Conservation (phyloP, 1,140 invertebrate species). For the Zaprionus taronus region DNA sequence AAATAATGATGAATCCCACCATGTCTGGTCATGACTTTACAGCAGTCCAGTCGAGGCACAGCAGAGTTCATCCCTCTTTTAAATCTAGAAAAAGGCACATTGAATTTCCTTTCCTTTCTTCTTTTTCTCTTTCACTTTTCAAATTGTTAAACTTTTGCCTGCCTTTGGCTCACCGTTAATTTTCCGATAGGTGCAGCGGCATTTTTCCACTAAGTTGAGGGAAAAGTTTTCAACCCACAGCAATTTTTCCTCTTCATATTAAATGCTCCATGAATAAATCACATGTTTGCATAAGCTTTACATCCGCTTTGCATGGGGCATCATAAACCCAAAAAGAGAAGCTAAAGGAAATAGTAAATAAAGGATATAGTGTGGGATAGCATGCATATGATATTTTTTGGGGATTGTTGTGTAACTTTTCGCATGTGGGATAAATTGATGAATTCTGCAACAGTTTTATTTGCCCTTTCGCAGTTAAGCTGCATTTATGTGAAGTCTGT, state of each 20-base stretch:
- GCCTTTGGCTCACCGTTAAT: conserved; percentile 18
- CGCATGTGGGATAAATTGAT: too few relatives aligned
- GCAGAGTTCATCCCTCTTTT: neutral
- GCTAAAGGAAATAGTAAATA: neutral
- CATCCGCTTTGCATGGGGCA: neutral
- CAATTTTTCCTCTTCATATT: neutral
- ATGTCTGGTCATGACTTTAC: conserved; percentile 73
- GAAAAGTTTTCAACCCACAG: neutral
- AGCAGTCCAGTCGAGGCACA: conserved; percentile 7
- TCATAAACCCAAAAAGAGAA: neutral
- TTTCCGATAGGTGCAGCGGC: conserved; percentile 1
- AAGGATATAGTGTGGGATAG: neutral
- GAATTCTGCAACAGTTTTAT: too few relatives aligned
- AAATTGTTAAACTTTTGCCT: conserved; percentile 57
- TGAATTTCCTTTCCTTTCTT: neutral
- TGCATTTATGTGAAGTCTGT: too few relatives aligned
- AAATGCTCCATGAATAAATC: conserved; percentile 7
- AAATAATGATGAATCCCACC: conserved; percentile 72
- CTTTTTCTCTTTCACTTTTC: neutral
- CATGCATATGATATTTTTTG: neutral
- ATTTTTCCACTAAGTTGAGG: too few relatives aligned
- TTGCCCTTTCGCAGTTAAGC: too few relatives aligned
- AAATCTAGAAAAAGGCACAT: neutral
- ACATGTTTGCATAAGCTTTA: neutral
- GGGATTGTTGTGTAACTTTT: neutral